phyloP scores from a whole-genome alignment of 2,888 invertebrate genomes.

The Xanthia icteritia region DNA sequence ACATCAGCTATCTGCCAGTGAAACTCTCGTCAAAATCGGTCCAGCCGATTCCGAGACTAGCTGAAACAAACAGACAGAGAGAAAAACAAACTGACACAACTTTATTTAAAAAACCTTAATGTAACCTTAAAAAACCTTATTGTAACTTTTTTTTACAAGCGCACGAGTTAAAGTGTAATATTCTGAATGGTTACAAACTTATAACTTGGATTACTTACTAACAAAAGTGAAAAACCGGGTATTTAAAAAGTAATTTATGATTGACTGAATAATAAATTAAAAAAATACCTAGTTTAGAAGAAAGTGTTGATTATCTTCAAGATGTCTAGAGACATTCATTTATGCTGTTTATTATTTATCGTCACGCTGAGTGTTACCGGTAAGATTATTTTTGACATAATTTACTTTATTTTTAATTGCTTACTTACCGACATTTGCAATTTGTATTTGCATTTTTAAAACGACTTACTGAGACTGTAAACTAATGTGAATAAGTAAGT shows the following conservation, averaged over 20 bases:
- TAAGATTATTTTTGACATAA: slow-evolving; percentile 70
- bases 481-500: slow-evolving; percentile 21
- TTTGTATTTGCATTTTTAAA: no score
- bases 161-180: slow-evolving; percentile 42
- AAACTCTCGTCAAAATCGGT: no score
- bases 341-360: slow-evolving; percentile 75
- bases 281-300: slow-evolving; percentile 21
- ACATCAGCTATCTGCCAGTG: no score
- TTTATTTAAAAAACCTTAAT: no score
- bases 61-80: no score
- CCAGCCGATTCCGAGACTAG: no score
- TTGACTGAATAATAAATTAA: slow-evolving; percentile 9
- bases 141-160: slow-evolving; percentile 35
- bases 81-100: no score
- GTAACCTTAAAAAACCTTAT: no score
- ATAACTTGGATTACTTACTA: background rate
- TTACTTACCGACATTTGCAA: background rate
- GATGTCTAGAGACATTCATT: slow-evolving; percentile 75
- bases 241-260: slow-evolving; percentile 30
- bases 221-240: slow-evolving; percentile 38
- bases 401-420: background rate
- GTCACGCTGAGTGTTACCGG: slow-evolving; percentile 74
- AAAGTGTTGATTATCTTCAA: slow-evolving; percentile 60
- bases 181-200: slow-evolving; percentile 26
- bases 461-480: background rate